phyloP scores from a whole-genome alignment of 2,113 vertebrate species.

The Benitochromis conjunctus region DNA sequence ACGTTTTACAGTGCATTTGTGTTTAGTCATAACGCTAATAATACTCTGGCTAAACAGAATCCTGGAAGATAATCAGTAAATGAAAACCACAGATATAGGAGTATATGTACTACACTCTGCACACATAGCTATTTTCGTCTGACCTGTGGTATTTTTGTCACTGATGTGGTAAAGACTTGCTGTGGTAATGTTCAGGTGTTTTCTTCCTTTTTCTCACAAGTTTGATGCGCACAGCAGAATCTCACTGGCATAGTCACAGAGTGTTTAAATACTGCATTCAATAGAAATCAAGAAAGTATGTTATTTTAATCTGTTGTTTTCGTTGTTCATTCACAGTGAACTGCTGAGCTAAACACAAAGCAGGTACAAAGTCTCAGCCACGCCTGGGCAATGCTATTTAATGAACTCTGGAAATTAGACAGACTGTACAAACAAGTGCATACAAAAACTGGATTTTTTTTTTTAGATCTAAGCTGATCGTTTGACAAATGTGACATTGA shows the following conservation, averaged over 20 bases:
- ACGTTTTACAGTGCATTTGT: background rate
- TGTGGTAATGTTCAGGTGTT: background rate
- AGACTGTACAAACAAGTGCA: too few relatives aligned
- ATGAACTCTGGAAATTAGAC: background rate
- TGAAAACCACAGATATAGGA: background rate
- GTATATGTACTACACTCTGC: background rate
- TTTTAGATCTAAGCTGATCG: background rate
- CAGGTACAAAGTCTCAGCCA: background rate
- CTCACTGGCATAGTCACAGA: background rate
- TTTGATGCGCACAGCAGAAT: background rate
- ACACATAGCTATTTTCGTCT: background rate
- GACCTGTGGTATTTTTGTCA: background rate
- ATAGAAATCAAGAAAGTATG: background rate
- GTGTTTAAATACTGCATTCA: background rate
- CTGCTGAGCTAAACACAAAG: background rate
- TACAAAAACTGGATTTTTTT: background rate
- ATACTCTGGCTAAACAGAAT: background rate
- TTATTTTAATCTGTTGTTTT: background rate
- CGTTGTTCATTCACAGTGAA: background rate
- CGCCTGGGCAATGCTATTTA: background rate
- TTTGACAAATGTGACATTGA: background rate
- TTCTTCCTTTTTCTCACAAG: background rate
- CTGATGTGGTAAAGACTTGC: background rate
- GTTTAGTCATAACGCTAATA: background rate
- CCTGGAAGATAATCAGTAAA: background rate